These are phyloP conservation scores for Distichodus sexfasciatus DNA, from an alignment of 2,797 vertebrate species.

Conservation along the genomic window DNA sequence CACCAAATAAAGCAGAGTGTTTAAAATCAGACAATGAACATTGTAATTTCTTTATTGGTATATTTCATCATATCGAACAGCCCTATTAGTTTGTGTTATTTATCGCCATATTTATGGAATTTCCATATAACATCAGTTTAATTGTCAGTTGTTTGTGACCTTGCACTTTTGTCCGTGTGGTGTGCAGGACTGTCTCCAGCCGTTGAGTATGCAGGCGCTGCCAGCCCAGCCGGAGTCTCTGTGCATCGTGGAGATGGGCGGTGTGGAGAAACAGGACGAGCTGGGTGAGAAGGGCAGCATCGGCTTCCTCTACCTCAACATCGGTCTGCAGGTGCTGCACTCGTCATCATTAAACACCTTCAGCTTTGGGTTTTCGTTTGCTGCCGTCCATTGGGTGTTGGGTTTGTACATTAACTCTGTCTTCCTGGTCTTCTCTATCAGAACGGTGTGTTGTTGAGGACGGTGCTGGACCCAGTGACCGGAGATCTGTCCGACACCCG, in stretches of 20 bases:
- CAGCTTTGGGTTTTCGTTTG: not conserved
- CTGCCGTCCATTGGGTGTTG: not conserved
- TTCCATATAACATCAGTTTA: no score
- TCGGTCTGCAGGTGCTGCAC: conserved; percentile 90
- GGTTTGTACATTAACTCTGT: not conserved
- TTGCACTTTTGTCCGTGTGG: not conserved
- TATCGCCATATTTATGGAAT: no score
- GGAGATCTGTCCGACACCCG: conserved; percentile 95
- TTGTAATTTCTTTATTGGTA: no score
- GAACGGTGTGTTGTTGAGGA: conserved; percentile 94
- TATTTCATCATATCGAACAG: no score
- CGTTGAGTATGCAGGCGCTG: conserved; percentile 96
- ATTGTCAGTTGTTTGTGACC: no score
- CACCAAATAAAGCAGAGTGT: no score
- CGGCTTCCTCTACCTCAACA: conserved; percentile 96
- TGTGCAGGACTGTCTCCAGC: conserved; percentile 91
- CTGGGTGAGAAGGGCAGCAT: conserved; percentile 94
- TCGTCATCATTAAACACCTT: not conserved
- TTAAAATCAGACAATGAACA: no score
- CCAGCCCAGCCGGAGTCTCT: conserved; percentile 95
- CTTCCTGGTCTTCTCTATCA: conserved; percentile 52
- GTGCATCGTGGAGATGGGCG: conserved; percentile 98
- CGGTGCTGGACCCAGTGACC: conserved; percentile 93
- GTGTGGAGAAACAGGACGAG: conserved; percentile 95
- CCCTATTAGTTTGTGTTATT: no score